phyloP scores from a whole-genome alignment of 1,140 invertebrate genomes.

The Melitaea cinxia region DNA sequence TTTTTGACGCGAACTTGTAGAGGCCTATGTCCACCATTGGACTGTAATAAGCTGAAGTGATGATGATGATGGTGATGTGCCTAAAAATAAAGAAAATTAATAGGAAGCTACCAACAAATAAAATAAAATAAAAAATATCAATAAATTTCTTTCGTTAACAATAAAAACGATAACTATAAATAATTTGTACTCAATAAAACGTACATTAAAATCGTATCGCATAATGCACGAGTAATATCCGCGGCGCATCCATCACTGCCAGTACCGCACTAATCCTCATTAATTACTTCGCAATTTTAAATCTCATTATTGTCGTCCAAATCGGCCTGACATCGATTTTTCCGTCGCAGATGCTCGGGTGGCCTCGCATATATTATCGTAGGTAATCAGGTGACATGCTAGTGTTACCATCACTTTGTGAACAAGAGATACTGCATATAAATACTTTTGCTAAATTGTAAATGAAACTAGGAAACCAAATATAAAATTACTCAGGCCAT shows the following conservation, averaged over 20 bases:
- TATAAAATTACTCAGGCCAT: too few species aligned
- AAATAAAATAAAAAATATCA: not conserved
- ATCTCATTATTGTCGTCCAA: conserved; percentile 74
- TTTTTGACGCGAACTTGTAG: too few species aligned
- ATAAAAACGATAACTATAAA: not conserved
- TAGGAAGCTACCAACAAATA: not conserved
- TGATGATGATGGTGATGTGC: too few species aligned
- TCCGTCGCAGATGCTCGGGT: conserved; percentile 49
- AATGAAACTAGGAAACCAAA: too few species aligned
- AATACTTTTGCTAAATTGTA: too few species aligned
- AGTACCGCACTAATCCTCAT: conserved; percentile 65
- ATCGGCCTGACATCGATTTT: conserved; percentile 73
- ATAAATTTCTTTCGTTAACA: not conserved
- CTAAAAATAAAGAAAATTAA: too few species aligned
- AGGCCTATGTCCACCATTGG: too few species aligned
- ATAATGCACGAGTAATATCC: not conserved
- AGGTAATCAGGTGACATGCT: conserved; percentile 62
- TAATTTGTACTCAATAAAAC: conserved; percentile 7
- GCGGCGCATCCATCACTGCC: conserved; percentile 44
- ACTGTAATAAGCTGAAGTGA: too few species aligned
- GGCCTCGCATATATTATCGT: conserved; percentile 68
- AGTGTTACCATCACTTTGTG: conserved; percentile 32
- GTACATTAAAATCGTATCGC: conserved; percentile 11
- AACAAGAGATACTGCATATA: not conserved
- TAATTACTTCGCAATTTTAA: conserved; percentile 74